Base-by-base conservation (phyloP, 2,113 vertebrate genomes). In the Xenus cinereus region DNA sequence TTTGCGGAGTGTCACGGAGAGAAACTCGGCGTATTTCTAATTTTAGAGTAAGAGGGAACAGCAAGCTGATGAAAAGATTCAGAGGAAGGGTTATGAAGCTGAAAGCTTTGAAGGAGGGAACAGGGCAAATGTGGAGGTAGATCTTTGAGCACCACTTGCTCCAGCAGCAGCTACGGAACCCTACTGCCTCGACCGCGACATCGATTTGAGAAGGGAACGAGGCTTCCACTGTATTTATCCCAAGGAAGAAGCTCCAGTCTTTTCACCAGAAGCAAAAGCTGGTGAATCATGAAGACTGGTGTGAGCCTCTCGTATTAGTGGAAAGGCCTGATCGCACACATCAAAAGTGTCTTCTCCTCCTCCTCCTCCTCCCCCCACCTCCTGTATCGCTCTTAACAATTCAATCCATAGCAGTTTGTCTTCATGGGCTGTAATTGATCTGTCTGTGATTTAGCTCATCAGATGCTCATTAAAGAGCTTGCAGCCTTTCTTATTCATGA, bases 381-480 rank as follows among this genome's bases (percentile, higher is more conserved):
- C 20, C 17, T 80, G 22, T 83, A 59, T 37, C 1, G 2, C 35
- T 89, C 26, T 73, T 79, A 89, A 79, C 84, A 87, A 75, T 94
- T 94, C 89, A 93, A 91, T 95, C 86, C 62, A 28, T 50, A 76
- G 62, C 66, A 69, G 45, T 97, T 93, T 90, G 91, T 97, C 96
- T 94, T 96, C 77, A 73, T 28, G 53, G 84, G 26, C 91, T 91
- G 48, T 93, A 97, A 95, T 87, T 96, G 89, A 95, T 94, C 83
- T 95, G 57, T 91, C 84, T 89, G 84, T 95, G 94, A 93, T 91
- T 94, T 87, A 95, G 91, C 87, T 95, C 94, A 95, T 96, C 94
- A 96, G 89, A 82, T 84, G 64, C 90, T 95, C 89, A 59, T 94
- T 96, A 97, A 92, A 85, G 89, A 93, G 84, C 85, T 85, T 89